Conservation (phyloP, 2,797 vertebrate species). For the Nasua narica region DNA sequence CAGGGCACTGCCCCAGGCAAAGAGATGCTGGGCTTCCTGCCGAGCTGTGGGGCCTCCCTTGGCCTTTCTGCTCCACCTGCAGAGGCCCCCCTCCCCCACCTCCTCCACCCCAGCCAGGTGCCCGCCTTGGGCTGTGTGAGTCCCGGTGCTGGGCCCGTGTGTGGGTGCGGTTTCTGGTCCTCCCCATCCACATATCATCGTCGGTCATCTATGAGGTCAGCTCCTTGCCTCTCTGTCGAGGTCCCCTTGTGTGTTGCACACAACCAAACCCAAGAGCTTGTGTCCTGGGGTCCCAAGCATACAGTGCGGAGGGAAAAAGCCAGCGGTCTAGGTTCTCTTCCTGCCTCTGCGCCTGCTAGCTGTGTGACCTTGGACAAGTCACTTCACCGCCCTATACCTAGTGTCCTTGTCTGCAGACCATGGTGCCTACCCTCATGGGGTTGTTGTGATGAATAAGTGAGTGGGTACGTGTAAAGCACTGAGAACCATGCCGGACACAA, state of each 20-base stretch:
- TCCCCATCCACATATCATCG: not conserved
- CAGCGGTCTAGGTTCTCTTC: not conserved
- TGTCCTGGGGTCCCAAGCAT: not conserved
- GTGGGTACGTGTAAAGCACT: not conserved
- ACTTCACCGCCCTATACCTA: not conserved
- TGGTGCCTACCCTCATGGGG: rapidly evolving
- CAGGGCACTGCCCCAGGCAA: not conserved
- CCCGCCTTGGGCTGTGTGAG: no score
- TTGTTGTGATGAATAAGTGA: not conserved
- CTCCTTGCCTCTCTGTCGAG: not conserved
- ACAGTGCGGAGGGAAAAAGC: not conserved
- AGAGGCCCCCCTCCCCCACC: rapidly evolving
- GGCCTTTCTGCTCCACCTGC: not conserved
- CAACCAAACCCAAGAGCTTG: not conserved
- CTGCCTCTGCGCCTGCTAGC: not conserved
- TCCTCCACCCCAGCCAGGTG: not conserved
- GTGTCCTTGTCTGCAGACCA: not conserved
- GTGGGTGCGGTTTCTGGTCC: rapidly evolving
- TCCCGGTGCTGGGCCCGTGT: not conserved
- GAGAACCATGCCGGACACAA: not conserved
- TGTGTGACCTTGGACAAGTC: not conserved
- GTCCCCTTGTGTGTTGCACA: not conserved
- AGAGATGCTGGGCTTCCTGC: not conserved
- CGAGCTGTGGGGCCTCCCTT: not conserved
- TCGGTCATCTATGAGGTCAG: not conserved